Evolutionary conservation across 1,140 invertebrate species (phyloP).

Genomic region (Adoxophyes honmai): DNA sequence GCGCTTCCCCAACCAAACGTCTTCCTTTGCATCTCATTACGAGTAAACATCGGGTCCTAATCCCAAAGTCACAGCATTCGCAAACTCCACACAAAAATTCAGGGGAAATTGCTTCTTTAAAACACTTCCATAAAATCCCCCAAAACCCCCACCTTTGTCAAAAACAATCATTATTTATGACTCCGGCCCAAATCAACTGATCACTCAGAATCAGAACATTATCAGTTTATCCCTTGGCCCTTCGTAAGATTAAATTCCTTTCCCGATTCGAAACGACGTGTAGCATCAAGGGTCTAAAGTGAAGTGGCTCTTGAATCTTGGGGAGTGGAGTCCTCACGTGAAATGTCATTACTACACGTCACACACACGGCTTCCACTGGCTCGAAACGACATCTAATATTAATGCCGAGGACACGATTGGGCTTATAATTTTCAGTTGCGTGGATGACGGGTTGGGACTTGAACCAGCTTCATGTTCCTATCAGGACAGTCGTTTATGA

Average conservation of each 20-base stretch:
- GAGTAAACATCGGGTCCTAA: too few species aligned
- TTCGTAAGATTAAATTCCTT: slow-evolving; percentile 47
- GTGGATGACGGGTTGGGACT: too few species aligned
- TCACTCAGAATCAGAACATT: slow-evolving; percentile 7
- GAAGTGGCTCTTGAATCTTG: slow-evolving; percentile 34
- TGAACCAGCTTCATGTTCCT: too few species aligned
- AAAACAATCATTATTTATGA: too few species aligned
- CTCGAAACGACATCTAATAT: neutral
- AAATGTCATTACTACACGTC: slow-evolving; percentile 49
- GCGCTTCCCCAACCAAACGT: too few species aligned
- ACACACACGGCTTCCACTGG: slow-evolving; percentile 32
- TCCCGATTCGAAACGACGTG: slow-evolving; percentile 35
- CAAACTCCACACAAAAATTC: too few species aligned
- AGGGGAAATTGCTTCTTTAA: too few species aligned
- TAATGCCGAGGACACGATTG: neutral
- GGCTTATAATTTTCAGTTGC: neutral
- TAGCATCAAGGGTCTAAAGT: slow-evolving; percentile 32
- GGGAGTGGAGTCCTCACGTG: slow-evolving; percentile 16
- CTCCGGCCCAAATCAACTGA: neutral
- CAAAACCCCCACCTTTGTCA: too few species aligned
- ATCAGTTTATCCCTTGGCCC: slow-evolving; percentile 29
- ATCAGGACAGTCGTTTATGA: too few species aligned
- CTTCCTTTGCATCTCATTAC: too few species aligned
- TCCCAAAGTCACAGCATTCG: too few species aligned
- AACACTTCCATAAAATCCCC: too few species aligned